Evolutionary conservation across 1,140 invertebrate genomes (phyloP).

Genomic region (Trinorchestia longiramus): DNA sequence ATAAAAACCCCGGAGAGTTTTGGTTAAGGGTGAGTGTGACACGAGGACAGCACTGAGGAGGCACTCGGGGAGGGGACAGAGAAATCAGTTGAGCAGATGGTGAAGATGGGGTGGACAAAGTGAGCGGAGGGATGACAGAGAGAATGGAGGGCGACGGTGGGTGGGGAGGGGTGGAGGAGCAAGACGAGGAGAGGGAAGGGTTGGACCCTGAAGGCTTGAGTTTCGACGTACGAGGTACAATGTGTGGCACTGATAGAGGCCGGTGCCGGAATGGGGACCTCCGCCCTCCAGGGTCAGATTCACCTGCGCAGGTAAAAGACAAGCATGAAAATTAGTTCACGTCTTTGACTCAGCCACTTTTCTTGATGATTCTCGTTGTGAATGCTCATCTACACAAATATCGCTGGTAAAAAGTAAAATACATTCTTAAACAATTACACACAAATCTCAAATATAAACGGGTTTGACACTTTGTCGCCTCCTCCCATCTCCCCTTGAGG

Average conservation of each 20-base stretch:
- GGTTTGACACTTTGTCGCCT: no score
- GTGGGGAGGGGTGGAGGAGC: slow-evolving; percentile 31
- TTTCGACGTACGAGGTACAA: slow-evolving; percentile 63
- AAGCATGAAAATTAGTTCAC: not conserved
- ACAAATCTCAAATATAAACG: no score
- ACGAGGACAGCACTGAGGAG: slow-evolving; percentile 10
- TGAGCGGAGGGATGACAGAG: slow-evolving; percentile 19
- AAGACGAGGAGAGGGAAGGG: slow-evolving; percentile 62
- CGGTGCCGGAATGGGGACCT: slow-evolving; percentile 60
- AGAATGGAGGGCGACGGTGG: slow-evolving; percentile 30
- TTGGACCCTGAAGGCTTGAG: slow-evolving; percentile 63
- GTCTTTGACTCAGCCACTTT: not conserved
- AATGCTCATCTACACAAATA: not conserved
- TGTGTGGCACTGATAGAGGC: slow-evolving; percentile 64
- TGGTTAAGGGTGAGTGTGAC: not conserved
- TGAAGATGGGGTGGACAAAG: slow-evolving; percentile 42
- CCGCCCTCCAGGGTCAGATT: not conserved
- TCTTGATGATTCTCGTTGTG: not conserved
- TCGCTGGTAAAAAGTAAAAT: no score
- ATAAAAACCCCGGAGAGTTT: not conserved
- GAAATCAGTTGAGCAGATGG: slow-evolving; percentile 15
- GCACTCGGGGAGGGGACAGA: slow-evolving; percentile 4
- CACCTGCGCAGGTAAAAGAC: not conserved
- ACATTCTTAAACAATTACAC: no score
- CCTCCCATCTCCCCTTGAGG: no score